Percentiles rank a stretch among this genome's conserved stretches.
Conservation (phyloP, 1,140 invertebrate species). For the Temnothorax longispinosus region DNA sequence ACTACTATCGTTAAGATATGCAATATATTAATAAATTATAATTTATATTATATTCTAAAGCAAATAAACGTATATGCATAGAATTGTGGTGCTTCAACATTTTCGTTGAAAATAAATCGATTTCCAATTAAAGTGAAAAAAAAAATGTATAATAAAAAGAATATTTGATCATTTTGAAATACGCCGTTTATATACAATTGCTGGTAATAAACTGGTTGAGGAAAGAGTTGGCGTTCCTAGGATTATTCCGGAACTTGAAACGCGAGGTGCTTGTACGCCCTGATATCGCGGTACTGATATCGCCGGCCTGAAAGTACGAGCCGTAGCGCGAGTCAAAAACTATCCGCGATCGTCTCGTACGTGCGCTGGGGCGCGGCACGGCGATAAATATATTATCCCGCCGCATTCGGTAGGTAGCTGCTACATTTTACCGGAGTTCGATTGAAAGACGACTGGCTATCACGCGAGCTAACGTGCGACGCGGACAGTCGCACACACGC, state of each 20-base stretch:
- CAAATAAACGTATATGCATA: neutral
- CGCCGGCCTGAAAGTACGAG: conserved; percentile 24
- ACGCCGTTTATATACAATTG: neutral
- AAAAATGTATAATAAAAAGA: neutral
- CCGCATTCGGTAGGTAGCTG: conserved; percentile 66
- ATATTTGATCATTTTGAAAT: neutral
- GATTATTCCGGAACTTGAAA: neutral
- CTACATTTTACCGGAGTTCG: conserved; percentile 69
- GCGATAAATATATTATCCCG: conserved; percentile 69
- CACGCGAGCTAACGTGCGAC: conserved; percentile 75
- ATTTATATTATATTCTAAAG: neutral
- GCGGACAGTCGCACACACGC: conserved; percentile 56
- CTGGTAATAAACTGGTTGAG: neutral
- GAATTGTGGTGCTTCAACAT: neutral
- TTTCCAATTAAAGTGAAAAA: neutral
- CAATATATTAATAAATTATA: neutral
- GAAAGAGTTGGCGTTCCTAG: neutral
- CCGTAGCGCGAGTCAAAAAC: conserved; percentile 46
- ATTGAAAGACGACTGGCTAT: conserved; percentile 75
- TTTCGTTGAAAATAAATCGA: neutral
- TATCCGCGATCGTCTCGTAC: conserved; percentile 45
- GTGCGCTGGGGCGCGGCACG: neutral
- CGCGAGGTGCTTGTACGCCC: neutral
- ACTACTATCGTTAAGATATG: neutral
- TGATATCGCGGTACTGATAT: conserved; percentile 39